A percentile compares a stretch with the other conserved stretches of the same genome.
Evolutionary conservation across 2,888 invertebrate species (phyloP).

Genomic region (Norana najaformis): DNA sequence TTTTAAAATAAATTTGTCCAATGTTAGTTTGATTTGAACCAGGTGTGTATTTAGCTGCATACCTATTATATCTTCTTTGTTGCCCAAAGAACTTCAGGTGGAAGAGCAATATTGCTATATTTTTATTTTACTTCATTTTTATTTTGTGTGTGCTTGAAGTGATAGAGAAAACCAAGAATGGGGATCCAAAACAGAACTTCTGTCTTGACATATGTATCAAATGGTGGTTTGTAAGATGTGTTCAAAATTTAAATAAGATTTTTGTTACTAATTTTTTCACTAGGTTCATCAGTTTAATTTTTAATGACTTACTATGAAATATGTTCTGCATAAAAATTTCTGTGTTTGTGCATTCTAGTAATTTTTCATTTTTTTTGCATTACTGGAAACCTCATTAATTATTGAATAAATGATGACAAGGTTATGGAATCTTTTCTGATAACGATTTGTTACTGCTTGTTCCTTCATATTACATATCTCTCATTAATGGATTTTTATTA

Average conservation of each 20-base stretch:
- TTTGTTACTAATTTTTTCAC: background rate
- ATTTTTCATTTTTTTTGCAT: background rate
- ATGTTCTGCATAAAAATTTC: background rate
- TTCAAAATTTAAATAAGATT: constrained; percentile 1
- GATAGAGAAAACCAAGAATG: too few relatives aligned
- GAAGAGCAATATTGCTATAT: background rate
- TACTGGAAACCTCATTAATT: background rate
- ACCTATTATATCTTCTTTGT: background rate
- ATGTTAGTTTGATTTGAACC: background rate
- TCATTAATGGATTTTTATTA: background rate
- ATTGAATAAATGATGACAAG: too few relatives aligned
- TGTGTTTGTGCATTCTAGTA: background rate
- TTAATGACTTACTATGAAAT: background rate
- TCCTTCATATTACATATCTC: background rate
- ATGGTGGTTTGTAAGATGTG: too few relatives aligned
- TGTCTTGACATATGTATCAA: background rate
- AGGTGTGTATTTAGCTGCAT: background rate
- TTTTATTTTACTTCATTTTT: too few relatives aligned
- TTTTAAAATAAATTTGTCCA: background rate
- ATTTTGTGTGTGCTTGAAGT: background rate
- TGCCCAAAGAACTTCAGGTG: background rate
- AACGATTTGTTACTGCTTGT: background rate
- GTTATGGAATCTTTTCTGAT: background rate
- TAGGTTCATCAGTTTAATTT: background rate
- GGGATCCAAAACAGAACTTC: background rate